Conservation (phyloP, 92 coral and sea anemone species). For the Hydrozoanthus gracilis region DNA sequence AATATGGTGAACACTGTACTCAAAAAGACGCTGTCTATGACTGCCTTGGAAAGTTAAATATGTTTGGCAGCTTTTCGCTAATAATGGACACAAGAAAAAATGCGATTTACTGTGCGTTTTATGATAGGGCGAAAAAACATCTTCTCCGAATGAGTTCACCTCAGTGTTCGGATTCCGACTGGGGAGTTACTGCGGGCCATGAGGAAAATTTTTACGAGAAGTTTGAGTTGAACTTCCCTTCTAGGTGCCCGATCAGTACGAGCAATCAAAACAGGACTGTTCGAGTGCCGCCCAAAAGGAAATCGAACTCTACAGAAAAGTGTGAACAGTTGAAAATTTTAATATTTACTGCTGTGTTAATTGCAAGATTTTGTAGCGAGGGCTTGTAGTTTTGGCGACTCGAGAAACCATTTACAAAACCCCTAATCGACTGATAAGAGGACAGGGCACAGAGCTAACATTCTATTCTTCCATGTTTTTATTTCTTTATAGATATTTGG, state of each 20-base stretch:
- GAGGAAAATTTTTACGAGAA: conserved; percentile 57
- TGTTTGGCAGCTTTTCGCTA: conserved; percentile 71
- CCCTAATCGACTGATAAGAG: no score
- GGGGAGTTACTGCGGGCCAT: conserved; percentile 59
- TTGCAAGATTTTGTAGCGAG: background rate
- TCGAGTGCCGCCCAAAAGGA: conserved; percentile 15
- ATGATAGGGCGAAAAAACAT: conserved; percentile 63
- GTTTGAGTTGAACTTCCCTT: conserved; percentile 61
- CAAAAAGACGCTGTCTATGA: conserved; percentile 45
- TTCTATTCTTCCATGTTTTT: no score
- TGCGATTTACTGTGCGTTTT: conserved; percentile 66
- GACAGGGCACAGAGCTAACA: no score
- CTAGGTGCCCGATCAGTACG: conserved; percentile 63
- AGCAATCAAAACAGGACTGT: conserved; percentile 2
- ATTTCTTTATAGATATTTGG: no score
- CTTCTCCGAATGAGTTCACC: conserved; percentile 65
- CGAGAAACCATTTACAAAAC: no score
- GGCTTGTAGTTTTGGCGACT: background rate
- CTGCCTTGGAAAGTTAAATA: conserved; percentile 70
- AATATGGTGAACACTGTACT: conserved; percentile 55
- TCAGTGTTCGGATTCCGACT: conserved; percentile 85
- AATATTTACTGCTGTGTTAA: background rate
- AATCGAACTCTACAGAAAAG: conserved; percentile 3
- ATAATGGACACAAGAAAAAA: conserved; percentile 53
- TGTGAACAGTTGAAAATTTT: background rate